These are phyloP conservation scores for Tiliacea citrago DNA, from an alignment of 2,888 invertebrate genomes.

Conservation along the genomic window DNA sequence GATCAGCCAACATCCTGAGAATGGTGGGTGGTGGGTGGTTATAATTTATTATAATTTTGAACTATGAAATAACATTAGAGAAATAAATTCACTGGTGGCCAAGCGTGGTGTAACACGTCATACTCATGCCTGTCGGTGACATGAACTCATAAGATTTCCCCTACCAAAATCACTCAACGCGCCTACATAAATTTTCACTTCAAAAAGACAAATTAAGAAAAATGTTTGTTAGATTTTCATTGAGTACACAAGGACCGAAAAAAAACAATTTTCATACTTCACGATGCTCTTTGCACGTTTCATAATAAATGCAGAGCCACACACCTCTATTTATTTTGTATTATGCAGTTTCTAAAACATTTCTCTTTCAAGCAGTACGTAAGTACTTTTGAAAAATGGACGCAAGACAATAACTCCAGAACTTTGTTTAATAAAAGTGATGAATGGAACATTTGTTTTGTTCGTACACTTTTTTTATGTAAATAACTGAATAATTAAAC, in stretches of 20 bases:
- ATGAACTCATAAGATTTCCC: no score
- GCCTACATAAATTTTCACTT: no score
- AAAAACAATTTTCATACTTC: background rate
- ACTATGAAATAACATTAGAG: no score
- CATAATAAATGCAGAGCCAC: background rate
- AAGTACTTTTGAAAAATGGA: background rate
- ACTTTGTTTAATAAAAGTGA: conserved; percentile 16
- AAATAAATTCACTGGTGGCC: no score
- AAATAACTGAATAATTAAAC: conserved; percentile 18
- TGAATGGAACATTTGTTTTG: background rate
- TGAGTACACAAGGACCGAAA: background rate
- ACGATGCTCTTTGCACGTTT: background rate
- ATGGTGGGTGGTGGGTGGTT: no score
- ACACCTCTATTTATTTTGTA: background rate
- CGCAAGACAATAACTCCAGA: background rate
- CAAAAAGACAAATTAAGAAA: background rate
- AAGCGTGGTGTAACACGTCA: no score
- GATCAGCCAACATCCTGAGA: no score
- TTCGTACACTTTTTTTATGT: background rate
- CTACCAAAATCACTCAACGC: no score
- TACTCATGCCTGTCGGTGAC: no score
- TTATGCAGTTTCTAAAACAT: background rate
- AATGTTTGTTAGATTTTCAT: background rate
- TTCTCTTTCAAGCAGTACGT: background rate
- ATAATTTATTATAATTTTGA: no score